phyloP scores from a whole-genome alignment of 2,888 invertebrate species.

The Orthosia gracilis region DNA sequence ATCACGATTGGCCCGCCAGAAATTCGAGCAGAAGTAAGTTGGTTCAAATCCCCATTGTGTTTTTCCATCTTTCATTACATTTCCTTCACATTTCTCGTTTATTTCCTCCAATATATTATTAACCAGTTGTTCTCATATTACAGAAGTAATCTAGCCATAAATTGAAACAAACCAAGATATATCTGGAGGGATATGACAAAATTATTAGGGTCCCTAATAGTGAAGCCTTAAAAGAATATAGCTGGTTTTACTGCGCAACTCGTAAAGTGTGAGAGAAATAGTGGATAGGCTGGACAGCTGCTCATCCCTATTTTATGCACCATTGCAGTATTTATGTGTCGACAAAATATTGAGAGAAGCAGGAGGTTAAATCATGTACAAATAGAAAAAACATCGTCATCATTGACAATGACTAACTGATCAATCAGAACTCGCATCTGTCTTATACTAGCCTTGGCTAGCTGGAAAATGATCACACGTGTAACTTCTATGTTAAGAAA shows the following conservation, averaged over 20 bases:
- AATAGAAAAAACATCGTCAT: neutral
- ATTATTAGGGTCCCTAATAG: slow-evolving; percentile 60
- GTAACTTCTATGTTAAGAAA: too few relatives aligned
- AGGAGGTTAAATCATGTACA: slow-evolving; percentile 30
- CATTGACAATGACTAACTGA: too few relatives aligned
- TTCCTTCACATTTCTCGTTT: neutral
- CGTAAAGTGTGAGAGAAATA: slow-evolving; percentile 58
- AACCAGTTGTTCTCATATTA: slow-evolving; percentile 8
- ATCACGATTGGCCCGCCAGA: too few relatives aligned
- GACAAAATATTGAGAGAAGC: neutral
- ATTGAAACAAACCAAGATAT: slow-evolving; percentile 52
- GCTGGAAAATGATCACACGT: too few relatives aligned
- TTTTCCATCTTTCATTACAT: neutral
- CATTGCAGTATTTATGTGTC: slow-evolving; percentile 59
- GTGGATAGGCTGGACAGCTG: slow-evolving; percentile 57
- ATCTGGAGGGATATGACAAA: slow-evolving; percentile 55
- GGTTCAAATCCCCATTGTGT: too few relatives aligned
- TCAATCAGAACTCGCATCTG: too few relatives aligned
- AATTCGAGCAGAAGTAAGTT: too few relatives aligned
- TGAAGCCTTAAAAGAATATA: slow-evolving; percentile 61
- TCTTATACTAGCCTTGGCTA: too few relatives aligned
- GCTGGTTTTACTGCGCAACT: slow-evolving; percentile 57
- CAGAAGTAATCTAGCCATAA: slow-evolving; percentile 38
- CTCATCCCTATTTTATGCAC: slow-evolving; percentile 59
- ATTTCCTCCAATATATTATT: slow-evolving; percentile 27